Percentiles rank a stretch among this genome's conserved stretches.
These are phyloP conservation scores for Mimumesa dahlbomi DNA, from an alignment of 2,888 invertebrate species.

Conservation along the genomic window DNA sequence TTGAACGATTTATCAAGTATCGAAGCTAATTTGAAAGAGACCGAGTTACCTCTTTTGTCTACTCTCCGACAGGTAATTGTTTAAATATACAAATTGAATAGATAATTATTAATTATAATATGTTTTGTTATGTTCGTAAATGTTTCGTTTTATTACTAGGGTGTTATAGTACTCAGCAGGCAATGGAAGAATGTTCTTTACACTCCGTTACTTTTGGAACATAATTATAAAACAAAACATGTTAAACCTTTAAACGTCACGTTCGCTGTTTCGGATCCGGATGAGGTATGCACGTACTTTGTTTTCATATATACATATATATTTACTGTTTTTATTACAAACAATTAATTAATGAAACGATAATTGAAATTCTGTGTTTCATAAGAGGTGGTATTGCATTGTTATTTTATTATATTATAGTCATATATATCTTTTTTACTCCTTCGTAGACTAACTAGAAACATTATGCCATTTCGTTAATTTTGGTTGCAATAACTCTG, in stretches of 20 bases:
- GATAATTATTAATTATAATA: constrained; percentile 5
- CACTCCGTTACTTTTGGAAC: constrained; percentile 93
- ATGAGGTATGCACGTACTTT: constrained; percentile 84
- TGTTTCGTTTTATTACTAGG: constrained; percentile 81
- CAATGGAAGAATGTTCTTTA: constrained; percentile 99
- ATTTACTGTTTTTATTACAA: no score
- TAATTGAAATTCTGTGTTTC: constrained; percentile 12
- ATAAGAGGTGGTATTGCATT: no score
- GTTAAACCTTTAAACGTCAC: constrained; percentile 93
- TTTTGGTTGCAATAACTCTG: no score
- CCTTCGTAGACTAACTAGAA: no score
- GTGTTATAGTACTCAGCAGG: constrained; percentile 96
- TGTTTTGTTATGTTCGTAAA: constrained; percentile 7
- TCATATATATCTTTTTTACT: no score
- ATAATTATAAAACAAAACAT: constrained; percentile 92
- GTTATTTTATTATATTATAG: no score
- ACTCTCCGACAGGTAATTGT: constrained; percentile 89
- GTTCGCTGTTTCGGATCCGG: constrained; percentile 91
- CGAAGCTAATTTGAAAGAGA: constrained; percentile 91
- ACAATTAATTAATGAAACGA: constrained; percentile 7
- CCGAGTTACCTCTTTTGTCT: constrained; percentile 92
- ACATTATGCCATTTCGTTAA: no score
- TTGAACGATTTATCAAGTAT: constrained; percentile 89
- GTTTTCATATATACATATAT: constrained; percentile 5
- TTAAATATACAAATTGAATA: constrained; percentile 7